Evolutionary conservation across 2,797 vertebrate genomes (phyloP).

Genomic region (Carduelis carduelis): DNA sequence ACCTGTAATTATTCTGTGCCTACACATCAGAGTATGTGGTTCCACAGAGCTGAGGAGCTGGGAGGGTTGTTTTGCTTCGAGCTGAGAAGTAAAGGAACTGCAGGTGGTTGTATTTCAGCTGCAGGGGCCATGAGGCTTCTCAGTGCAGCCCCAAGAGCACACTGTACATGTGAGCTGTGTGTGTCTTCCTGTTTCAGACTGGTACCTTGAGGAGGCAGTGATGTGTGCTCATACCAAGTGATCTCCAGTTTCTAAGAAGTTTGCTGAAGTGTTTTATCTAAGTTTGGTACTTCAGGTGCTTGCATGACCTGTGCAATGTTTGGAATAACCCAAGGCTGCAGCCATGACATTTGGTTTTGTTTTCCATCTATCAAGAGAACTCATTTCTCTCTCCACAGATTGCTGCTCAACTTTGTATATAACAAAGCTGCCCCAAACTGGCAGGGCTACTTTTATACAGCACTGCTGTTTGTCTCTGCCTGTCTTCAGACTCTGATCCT

Average conservation of each 20-base stretch:
- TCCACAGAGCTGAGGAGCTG: not conserved
- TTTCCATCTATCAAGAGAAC: not conserved
- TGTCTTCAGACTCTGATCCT: conserved; percentile 91
- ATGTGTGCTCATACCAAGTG: not conserved
- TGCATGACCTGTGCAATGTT: not conserved
- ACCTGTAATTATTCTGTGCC: not conserved
- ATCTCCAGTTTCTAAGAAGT: not conserved
- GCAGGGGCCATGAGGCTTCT: not conserved
- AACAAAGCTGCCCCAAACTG: conserved; percentile 83
- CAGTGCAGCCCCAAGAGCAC: not conserved
- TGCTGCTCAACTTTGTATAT: conserved; percentile 87
- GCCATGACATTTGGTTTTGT: not conserved
- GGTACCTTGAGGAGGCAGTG: not conserved
- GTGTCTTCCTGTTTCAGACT: not conserved
- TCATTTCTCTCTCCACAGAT: conserved; percentile 69
- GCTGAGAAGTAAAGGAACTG: not conserved
- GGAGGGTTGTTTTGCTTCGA: not conserved
- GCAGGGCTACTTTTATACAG: conserved; percentile 92
- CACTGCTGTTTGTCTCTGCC: conserved; percentile 85
- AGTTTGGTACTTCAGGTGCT: not conserved
- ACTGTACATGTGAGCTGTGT: not conserved
- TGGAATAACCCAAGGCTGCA: not conserved
- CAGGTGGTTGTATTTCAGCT: not conserved
- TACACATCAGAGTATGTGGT: not conserved
- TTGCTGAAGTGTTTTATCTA: not conserved